phyloP scores from a whole-genome alignment of 1,140 invertebrate genomes.

The Nautilus pompilius region DNA sequence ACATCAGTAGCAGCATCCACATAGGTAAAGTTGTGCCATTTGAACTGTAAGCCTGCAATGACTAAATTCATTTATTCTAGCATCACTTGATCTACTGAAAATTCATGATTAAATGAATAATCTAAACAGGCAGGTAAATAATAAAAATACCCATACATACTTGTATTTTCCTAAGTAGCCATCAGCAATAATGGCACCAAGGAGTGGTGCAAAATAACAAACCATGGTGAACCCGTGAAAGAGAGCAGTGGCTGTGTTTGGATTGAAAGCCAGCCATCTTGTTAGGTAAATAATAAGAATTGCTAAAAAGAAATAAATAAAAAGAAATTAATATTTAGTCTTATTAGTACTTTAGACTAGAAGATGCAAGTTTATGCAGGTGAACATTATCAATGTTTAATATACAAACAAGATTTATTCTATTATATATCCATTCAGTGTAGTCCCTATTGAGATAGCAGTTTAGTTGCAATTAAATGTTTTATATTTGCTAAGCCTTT shows the following conservation, averaged over 20 bases:
- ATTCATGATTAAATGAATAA: no score
- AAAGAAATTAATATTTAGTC: neutral
- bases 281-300: slow-evolving; percentile 77
- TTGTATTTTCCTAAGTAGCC: slow-evolving; percentile 81
- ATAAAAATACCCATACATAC: no score
- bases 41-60: no score
- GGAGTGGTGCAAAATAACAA: slow-evolving; percentile 82
- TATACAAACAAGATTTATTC: no score
- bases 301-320: slow-evolving; percentile 61
- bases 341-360: neutral
- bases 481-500: neutral
- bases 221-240: slow-evolving; percentile 81
- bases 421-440: no score
- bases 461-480: neutral
- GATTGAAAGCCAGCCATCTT: slow-evolving; percentile 59
- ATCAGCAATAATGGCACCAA: slow-evolving; percentile 86
- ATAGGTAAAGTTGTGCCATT: no score
- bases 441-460: neutral
- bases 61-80: no score
- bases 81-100: no score
- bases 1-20: no score
- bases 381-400: neutral
- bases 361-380: neutral
- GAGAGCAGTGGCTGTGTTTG: slow-evolving; percentile 71
- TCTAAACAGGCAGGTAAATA: no score